Evolutionary conservation across 30 jellyfish, hydroid and myxozoan species (phyloP).

Genomic region (Turritopsis dohrnii): DNA sequence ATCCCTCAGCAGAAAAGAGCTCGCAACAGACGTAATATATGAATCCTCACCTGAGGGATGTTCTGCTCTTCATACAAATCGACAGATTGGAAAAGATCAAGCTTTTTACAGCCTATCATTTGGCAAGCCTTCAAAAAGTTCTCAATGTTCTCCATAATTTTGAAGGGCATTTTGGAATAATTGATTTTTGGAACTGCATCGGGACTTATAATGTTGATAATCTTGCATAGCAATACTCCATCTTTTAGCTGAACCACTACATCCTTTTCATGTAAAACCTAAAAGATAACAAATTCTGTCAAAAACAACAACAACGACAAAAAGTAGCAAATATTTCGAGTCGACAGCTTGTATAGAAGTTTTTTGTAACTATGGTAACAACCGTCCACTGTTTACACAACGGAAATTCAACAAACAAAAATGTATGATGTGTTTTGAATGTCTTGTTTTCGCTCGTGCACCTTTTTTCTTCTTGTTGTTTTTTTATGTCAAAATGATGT

Average conservation of each 20-base stretch:
- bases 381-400: too few relatives aligned
- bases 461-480: too few relatives aligned
- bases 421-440: too few relatives aligned
- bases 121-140: conserved; percentile 68
- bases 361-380: too few relatives aligned
- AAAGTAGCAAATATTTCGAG: too few relatives aligned
- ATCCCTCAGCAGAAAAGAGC: too few relatives aligned
- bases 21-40: not conserved
- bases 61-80: conserved; percentile 84
- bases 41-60: conserved; percentile 43
- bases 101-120: conserved; percentile 45
- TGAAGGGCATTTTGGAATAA: conserved; percentile 62
- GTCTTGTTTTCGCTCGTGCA: too few relatives aligned
- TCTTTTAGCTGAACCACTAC: conserved; percentile 41
- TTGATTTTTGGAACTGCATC: conserved; percentile 69
- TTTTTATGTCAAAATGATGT: too few relatives aligned
- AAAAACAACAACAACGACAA: too few relatives aligned
- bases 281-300: not conserved
- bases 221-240: conserved; percentile 66
- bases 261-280: conserved; percentile 5
- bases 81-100: conserved; percentile 84
- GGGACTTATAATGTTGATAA: conserved; percentile 60
- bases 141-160: conserved; percentile 85
- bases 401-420: too few relatives aligned
- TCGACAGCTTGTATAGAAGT: too few relatives aligned